Evolutionary conservation across 2,797 vertebrate genomes (phyloP).

Genomic region (Liparis tanakae): DNA sequence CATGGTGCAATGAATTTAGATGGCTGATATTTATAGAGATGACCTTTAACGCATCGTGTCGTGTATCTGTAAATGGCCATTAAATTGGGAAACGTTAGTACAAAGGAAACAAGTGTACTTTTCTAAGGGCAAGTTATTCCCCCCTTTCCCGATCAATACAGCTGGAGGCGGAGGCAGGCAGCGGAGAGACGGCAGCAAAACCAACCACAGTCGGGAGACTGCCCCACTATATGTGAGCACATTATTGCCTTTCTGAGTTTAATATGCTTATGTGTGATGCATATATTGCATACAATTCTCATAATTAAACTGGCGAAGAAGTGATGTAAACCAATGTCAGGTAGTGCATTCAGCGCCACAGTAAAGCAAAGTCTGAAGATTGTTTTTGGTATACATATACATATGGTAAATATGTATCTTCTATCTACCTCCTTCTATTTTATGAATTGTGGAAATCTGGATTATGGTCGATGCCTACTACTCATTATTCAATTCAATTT

Average conservation of each 20-base stretch:
- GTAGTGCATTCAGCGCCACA: background rate
- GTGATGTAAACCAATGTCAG: background rate
- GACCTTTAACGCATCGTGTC: slow-evolving; percentile 43
- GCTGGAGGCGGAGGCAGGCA: slow-evolving; percentile 33
- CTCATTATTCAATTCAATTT: too few species aligned
- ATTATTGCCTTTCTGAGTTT: background rate
- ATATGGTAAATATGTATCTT: too few species aligned
- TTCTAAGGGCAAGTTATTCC: slow-evolving; percentile 31
- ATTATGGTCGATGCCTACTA: too few species aligned
- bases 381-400: background rate
- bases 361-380: background rate
- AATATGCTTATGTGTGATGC: slow-evolving; percentile 22
- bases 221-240: background rate
- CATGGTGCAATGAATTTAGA: slow-evolving; percentile 19
- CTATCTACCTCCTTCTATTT: too few species aligned
- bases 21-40: slow-evolving; percentile 39
- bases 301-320: slow-evolving; percentile 31
- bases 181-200: slow-evolving; percentile 4
- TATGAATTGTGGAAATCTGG: too few species aligned
- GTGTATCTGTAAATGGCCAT: slow-evolving; percentile 36
- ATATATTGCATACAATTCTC: slow-evolving; percentile 27
- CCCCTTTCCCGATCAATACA: slow-evolving; percentile 44
- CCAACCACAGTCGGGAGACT: slow-evolving; percentile 11
- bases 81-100: slow-evolving; percentile 37
- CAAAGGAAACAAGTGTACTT: slow-evolving; percentile 39